Conservation (phyloP, 30 jellyfish, hydroid and myxozoan genomes). For the Turritopsis rubra region DNA sequence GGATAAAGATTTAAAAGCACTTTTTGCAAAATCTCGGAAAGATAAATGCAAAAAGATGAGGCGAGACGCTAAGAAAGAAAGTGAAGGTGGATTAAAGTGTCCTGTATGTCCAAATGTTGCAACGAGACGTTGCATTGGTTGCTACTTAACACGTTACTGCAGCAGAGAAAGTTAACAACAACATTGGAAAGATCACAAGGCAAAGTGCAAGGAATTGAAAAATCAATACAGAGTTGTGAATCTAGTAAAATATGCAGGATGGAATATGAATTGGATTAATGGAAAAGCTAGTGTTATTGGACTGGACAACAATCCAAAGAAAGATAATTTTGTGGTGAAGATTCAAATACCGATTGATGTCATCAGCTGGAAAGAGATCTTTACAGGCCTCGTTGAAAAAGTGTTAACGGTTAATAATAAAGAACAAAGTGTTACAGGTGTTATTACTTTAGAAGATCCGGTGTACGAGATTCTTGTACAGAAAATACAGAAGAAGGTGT, state of each 20-base stretch:
- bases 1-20: slow-evolving; percentile 1
- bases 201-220: not conserved
- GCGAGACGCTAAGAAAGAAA: not conserved
- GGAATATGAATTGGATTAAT: not conserved
- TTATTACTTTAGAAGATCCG: not conserved
- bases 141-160: slow-evolving; percentile 4
- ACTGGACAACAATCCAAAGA: not conserved
- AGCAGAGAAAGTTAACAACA: not conserved
- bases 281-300: not conserved
- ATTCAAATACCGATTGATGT: not conserved
- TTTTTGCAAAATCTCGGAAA: not conserved
- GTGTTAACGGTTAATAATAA: not conserved
- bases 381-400: not conserved
- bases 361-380: not conserved
- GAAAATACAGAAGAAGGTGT: not conserved
- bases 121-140: not conserved
- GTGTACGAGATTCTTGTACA: not conserved
- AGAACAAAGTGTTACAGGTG: not conserved
- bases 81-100: not conserved
- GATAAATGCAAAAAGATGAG: not conserved
- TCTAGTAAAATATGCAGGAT: not conserved
- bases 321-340: not conserved
- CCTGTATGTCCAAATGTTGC: not conserved
- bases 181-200: not conserved
- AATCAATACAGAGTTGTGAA: not conserved